These are phyloP conservation scores for Papilio machaon DNA, from an alignment of 1,140 invertebrate genomes.

Conservation along the genomic window DNA sequence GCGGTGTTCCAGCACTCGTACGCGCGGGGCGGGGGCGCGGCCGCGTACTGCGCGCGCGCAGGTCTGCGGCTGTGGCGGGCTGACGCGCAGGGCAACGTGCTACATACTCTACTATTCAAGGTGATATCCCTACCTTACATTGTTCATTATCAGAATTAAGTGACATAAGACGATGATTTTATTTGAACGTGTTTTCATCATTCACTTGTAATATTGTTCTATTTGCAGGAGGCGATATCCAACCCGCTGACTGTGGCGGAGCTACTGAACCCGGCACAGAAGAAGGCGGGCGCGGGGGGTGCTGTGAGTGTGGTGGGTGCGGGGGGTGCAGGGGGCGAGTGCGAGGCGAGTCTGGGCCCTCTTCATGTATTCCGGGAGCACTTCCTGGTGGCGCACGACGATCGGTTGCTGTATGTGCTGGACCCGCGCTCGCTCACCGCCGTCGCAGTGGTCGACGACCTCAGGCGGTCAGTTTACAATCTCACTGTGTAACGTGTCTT, in stretches of 20 bases:
- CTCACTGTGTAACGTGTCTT: no score
- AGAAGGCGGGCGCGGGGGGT: conserved; percentile 75
- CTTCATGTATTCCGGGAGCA: conserved; percentile 87
- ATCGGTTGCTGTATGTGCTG: conserved; percentile 87
- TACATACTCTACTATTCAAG: conserved; percentile 93
- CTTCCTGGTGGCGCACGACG: conserved; percentile 89
- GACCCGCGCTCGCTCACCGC: conserved; percentile 85
- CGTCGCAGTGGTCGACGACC: conserved; percentile 77
- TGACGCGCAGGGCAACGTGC: conserved; percentile 88
- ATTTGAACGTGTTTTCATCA: no score
- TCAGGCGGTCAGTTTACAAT: conserved; percentile 59
- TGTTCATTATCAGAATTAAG: no score
- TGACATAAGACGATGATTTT: no score
- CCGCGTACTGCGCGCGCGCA: conserved; percentile 89
- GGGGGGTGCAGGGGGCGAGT: no score
- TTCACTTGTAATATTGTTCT: no score
- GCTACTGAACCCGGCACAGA: conserved; percentile 85
- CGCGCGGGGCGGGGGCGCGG: conserved; percentile 77
- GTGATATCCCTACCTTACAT: conserved; percentile 62
- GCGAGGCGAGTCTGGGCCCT: conserved; percentile 86
- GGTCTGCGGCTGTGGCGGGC: conserved; percentile 92
- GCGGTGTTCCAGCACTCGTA: conserved; percentile 85
- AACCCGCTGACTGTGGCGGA: conserved; percentile 85
- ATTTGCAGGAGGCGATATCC: conserved; percentile 82
- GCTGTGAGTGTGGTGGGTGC: no score